Percentiles rank a stretch among this genome's conserved stretches.
These are phyloP conservation scores for Chelonus formosanus DNA, from an alignment of 2,888 invertebrate species.

Conservation along the genomic window DNA sequence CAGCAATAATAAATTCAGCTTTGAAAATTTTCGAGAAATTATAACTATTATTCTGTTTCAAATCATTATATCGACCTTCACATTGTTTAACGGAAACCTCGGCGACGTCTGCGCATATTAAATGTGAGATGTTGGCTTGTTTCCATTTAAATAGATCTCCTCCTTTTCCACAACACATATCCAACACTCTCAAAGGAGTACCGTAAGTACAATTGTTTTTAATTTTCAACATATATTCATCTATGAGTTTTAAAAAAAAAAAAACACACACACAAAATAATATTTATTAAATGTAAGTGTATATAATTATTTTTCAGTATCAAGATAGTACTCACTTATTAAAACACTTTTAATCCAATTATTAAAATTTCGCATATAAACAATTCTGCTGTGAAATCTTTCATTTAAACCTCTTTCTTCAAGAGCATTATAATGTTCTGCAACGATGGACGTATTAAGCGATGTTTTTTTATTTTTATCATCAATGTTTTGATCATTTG, in stretches of 20 bases:
- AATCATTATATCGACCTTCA: conserved; percentile 79
- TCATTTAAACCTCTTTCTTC: conserved; percentile 83
- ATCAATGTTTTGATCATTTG: not conserved
- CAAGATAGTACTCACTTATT: conserved; percentile 74
- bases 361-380: conserved; percentile 95
- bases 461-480: conserved; percentile 22
- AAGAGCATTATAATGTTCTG: conserved; percentile 92
- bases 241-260: conserved; percentile 45
- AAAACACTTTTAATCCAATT: conserved; percentile 98
- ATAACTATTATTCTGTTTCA: conserved; percentile 48
- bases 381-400: conserved; percentile 88
- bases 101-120: conserved; percentile 94
- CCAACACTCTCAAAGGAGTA: conserved; percentile 79
- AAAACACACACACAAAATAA: no score
- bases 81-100: conserved; percentile 92
- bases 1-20: conserved; percentile 91
- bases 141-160: conserved; percentile 98
- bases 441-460: conserved; percentile 75
- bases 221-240: conserved; percentile 72
- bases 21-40: conserved; percentile 69
- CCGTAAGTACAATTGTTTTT: conserved; percentile 73
- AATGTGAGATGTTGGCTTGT: conserved; percentile 80
- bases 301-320: not conserved
- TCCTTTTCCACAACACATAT: conserved; percentile 98
- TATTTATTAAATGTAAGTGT: not conserved